These are phyloP conservation scores for Ptilonorhynchus violaceus DNA, from an alignment of 2,113 vertebrate species.

Conservation along the genomic window DNA sequence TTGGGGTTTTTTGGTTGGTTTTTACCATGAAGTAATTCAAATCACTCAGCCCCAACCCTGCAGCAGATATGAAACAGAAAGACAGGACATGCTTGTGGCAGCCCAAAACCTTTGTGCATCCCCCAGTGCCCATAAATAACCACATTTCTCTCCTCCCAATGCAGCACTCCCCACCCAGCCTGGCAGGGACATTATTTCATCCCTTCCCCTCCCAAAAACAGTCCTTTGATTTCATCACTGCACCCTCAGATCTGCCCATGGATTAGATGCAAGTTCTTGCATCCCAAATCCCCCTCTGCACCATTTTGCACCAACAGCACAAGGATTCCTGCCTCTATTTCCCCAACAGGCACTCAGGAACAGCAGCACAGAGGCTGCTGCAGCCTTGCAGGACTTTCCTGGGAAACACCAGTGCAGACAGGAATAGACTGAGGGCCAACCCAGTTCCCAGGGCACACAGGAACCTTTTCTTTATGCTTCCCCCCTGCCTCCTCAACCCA, in stretches of 20 bases:
- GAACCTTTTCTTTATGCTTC: background rate
- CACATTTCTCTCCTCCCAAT: accelerated
- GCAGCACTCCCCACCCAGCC: background rate
- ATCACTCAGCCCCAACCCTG: background rate
- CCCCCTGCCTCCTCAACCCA: background rate
- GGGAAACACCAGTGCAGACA: background rate
- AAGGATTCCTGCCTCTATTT: background rate
- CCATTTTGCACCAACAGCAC: background rate
- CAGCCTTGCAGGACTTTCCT: background rate
- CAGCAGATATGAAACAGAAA: background rate
- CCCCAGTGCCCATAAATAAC: background rate
- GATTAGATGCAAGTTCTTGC: background rate
- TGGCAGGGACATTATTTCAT: accelerated
- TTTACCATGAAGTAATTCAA: background rate
- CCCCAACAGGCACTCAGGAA: background rate
- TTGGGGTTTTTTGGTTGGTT: background rate
- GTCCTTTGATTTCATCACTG: background rate
- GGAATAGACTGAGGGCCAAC: accelerated
- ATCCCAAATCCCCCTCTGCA: background rate
- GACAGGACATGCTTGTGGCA: background rate
- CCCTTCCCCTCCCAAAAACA: background rate
- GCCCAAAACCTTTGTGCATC: background rate
- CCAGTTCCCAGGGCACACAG: background rate
- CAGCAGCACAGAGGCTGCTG: background rate
- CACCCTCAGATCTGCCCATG: background rate